phyloP scores from a whole-genome alignment of 2,797 vertebrate genomes.

The Zenarchopterus dispar region DNA sequence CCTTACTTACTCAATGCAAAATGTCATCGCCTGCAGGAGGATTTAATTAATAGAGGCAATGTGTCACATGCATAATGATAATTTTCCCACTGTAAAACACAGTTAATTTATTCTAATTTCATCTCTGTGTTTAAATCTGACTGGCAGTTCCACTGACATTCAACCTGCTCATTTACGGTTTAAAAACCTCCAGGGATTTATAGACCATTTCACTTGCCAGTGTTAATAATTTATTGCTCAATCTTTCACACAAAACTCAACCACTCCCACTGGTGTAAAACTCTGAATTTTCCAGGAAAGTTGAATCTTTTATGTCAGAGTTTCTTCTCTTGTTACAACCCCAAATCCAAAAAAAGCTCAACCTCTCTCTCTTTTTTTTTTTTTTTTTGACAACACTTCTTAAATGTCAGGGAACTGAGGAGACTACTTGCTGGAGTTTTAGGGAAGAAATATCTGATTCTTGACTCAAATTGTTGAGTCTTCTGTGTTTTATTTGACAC shows the following conservation, averaged over 20 bases:
- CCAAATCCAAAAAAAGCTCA: too few species aligned
- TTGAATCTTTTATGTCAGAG: background rate
- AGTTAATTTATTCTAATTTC: conserved; percentile 57
- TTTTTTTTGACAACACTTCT: too few species aligned
- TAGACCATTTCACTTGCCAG: conserved; percentile 41
- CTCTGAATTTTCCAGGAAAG: conserved; percentile 1
- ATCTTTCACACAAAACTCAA: conserved; percentile 41
- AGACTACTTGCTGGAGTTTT: too few species aligned
- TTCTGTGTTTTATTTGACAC: too few species aligned
- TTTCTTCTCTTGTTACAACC: conserved; percentile 10
- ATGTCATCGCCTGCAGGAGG: conserved; percentile 39
- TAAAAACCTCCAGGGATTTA: conserved; percentile 61
- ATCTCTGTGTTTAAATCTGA: conserved; percentile 54
- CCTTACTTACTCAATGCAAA: conserved; percentile 36
- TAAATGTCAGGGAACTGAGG: too few species aligned
- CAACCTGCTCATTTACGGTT: conserved; percentile 47
- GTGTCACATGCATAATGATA: conserved; percentile 46
- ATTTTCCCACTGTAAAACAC: conserved; percentile 31
- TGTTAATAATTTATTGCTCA: conserved; percentile 66
- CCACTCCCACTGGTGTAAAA: conserved; percentile 25
- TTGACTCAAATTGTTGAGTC: too few species aligned
- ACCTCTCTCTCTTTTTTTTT: too few species aligned
- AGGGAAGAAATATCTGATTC: too few species aligned
- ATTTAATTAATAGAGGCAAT: conserved; percentile 56
- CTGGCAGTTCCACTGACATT: conserved; percentile 37